A percentile compares a stretch with the other conserved stretches of the same genome.
Evolutionary conservation across 2,113 vertebrate species (phyloP).

Genomic region (Egretta garzetta): DNA sequence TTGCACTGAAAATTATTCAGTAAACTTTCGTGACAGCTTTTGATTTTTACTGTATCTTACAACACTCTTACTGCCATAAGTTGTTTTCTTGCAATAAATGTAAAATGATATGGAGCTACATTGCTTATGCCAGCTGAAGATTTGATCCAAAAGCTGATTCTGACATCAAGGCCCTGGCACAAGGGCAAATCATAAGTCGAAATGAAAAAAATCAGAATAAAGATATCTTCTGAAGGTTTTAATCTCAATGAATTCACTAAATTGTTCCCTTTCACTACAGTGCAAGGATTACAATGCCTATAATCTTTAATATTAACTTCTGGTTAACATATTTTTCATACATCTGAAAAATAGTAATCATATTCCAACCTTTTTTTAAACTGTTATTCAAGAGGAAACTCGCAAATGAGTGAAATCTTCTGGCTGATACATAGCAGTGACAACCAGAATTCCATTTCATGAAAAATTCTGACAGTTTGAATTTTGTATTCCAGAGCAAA

Average conservation of each 20-base stretch:
- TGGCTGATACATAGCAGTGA: neutral
- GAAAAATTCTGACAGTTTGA: neutral
- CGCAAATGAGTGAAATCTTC: neutral
- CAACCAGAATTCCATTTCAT: neutral
- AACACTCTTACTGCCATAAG: conserved; percentile 32
- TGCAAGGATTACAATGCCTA: neutral
- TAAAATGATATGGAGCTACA: conserved; percentile 8
- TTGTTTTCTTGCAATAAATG: conserved; percentile 54
- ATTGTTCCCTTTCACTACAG: neutral
- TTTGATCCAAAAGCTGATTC: conserved; percentile 27
- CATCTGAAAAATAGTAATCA: neutral
- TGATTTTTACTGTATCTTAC: conserved; percentile 41
- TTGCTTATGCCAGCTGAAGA: conserved; percentile 7
- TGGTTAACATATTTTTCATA: neutral
- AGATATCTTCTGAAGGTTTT: neutral
- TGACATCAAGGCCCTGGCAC: conserved; percentile 30
- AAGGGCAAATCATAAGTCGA: neutral
- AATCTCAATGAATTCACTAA: neutral
- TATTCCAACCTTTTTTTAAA: neutral
- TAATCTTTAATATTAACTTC: neutral
- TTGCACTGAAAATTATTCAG: conserved; percentile 37
- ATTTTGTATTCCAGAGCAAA: neutral
- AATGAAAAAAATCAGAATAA: neutral
- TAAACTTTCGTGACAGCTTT: conserved; percentile 54
- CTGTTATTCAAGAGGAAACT: neutral